Evolutionary conservation across 2,888 invertebrate genomes (phyloP).

Genomic region (Andrena marginata): DNA sequence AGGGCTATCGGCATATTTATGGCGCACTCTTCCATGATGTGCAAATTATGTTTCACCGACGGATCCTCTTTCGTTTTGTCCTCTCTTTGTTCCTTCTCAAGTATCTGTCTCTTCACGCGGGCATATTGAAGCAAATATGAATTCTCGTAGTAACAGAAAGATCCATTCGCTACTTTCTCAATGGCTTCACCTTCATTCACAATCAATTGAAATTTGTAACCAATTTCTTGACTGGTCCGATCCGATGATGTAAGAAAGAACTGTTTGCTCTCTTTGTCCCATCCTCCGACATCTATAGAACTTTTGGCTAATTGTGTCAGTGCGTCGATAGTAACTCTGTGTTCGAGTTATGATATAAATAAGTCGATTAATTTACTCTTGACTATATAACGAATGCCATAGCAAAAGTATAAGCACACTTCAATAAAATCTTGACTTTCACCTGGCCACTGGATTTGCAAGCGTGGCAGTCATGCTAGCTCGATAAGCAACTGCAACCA

Average conservation of each 20-base stretch:
- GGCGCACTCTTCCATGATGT: conserved; percentile 93
- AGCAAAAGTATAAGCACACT: too few species aligned
- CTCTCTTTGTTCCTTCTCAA: conserved; percentile 78
- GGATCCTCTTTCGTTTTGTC: conserved; percentile 67
- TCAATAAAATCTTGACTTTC: neutral
- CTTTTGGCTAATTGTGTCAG: conserved; percentile 89
- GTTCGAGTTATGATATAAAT: conserved; percentile 17
- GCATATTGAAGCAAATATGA: conserved; percentile 89
- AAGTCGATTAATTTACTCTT: neutral
- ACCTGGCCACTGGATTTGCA: conserved; percentile 91
- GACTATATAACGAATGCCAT: neutral
- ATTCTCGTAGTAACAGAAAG: conserved; percentile 93
- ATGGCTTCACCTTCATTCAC: conserved; percentile 89
- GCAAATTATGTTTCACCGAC: conserved; percentile 87
- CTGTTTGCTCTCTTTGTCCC: conserved; percentile 90
- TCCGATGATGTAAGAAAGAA: conserved; percentile 91
- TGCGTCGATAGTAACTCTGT: conserved; percentile 92
- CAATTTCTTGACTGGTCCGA: conserved; percentile 88
- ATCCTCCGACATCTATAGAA: conserved; percentile 89
- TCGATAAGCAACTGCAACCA: conserved; percentile 92
- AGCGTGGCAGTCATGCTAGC: conserved; percentile 95
- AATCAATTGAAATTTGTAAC: conserved; percentile 88
- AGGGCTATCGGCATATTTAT: conserved; percentile 93
- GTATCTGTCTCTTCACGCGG: conserved; percentile 87
- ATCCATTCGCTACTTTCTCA: conserved; percentile 89